phyloP scores from a whole-genome alignment of 2,113 vertebrate genomes.

The Bambusicola thoracicus region DNA sequence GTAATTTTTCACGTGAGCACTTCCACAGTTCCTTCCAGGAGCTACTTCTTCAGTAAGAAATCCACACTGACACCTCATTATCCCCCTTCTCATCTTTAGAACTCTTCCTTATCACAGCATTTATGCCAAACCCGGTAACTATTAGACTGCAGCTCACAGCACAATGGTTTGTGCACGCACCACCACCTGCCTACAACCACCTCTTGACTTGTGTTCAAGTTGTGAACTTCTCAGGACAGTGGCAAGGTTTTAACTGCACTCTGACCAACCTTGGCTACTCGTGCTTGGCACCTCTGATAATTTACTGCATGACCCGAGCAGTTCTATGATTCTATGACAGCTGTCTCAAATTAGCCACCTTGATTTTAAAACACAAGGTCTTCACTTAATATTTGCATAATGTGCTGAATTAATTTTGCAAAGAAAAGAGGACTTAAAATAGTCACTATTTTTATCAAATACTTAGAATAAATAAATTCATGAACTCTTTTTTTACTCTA shows the following conservation, averaged over 20 bases:
- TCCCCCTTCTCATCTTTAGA: not conserved
- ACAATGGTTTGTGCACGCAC: not conserved
- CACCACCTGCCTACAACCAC: not conserved
- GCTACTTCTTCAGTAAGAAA: not conserved
- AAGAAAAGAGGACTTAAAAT: not conserved
- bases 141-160: not conserved
- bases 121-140: not conserved
- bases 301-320: not conserved
- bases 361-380: not conserved
- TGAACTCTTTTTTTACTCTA: not conserved
- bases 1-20: not conserved
- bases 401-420: not conserved
- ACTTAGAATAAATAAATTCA: not conserved
- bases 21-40: not conserved
- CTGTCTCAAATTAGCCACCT: not conserved
- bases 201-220: not conserved
- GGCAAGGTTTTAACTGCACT: not conserved
- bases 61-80: not conserved
- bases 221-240: not conserved
- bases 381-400: not conserved
- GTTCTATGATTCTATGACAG: not conserved
- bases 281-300: not conserved
- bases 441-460: not conserved
- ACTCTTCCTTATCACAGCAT: fast-evolving
- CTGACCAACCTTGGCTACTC: not conserved